phyloP scores from a whole-genome alignment of 2,113 vertebrate genomes.

The Glaucomys volans region DNA sequence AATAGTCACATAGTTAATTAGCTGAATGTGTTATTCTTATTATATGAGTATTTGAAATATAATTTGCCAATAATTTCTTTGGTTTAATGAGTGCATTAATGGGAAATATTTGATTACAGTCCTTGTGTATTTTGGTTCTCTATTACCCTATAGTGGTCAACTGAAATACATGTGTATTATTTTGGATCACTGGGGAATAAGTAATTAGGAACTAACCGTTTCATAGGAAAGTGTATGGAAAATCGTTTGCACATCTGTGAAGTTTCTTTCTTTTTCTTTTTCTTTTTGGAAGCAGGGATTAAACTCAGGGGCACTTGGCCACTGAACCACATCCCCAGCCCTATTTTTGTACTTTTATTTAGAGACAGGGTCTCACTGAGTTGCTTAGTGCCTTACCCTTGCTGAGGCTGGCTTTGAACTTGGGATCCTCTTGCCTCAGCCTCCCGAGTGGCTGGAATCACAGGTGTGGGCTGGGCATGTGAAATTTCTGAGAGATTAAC shows the following conservation, averaged over 20 bases:
- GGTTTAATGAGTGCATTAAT: conserved; percentile 61
- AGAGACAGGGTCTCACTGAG: too few species aligned
- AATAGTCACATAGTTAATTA: not conserved
- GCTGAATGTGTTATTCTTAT: not conserved
- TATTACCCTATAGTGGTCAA: conserved; percentile 61
- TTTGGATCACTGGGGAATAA: conserved; percentile 48
- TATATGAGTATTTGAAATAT: not conserved
- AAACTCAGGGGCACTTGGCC: too few species aligned
- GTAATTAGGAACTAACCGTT: conserved; percentile 75
- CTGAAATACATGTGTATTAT: conserved; percentile 52
- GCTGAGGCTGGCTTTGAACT: too few species aligned
- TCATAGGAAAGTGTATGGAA: conserved; percentile 68
- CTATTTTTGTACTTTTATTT: too few species aligned
- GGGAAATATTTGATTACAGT: conserved; percentile 52
- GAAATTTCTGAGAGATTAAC: not conserved
- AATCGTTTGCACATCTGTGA: conserved; percentile 57
- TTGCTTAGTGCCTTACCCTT: too few species aligned
- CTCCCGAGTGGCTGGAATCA: too few species aligned
- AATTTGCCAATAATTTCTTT: not conserved
- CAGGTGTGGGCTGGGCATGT: too few species aligned
- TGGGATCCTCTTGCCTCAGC: too few species aligned
- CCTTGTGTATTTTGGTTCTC: conserved; percentile 14
- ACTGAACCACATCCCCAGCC: too few species aligned
- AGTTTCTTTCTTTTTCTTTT: too few species aligned
- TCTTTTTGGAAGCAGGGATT: too few species aligned